Percentiles rank a stretch among this genome's conserved stretches.
Conservation (phyloP, 2,888 invertebrate species). For the Troilus luridus region DNA sequence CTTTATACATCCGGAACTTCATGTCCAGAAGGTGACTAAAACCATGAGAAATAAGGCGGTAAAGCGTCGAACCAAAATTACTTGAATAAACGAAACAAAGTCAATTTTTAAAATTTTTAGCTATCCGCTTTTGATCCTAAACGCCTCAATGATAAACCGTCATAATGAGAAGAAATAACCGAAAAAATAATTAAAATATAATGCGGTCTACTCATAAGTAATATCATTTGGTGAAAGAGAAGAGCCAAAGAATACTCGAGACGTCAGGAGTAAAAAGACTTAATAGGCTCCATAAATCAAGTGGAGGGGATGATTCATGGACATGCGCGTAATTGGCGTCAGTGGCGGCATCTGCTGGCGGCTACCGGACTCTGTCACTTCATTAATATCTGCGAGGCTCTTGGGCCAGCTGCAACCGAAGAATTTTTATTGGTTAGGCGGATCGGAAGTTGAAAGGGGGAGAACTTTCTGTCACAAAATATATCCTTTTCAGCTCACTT, state of each 20-base stretch:
- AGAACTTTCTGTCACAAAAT: no score
- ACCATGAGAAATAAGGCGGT: no score
- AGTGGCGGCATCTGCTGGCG: constrained; percentile 46
- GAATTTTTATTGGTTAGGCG: constrained; percentile 5
- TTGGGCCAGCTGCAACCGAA: background rate
- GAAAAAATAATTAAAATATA: background rate
- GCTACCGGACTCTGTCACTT: constrained; percentile 37
- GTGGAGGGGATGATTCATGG: constrained; percentile 47
- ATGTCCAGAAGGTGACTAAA: no score
- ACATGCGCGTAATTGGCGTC: constrained; percentile 43
- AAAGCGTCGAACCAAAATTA: no score
- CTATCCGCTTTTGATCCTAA: no score
- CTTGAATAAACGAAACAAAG: no score
- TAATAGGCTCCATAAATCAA: constrained; percentile 47
- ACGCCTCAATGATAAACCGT: no score
- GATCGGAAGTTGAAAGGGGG: background rate
- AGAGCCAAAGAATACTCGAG: background rate
- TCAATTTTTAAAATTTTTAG: no score
- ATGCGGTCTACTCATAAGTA: background rate
- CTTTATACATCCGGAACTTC: no score
- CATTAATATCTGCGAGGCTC: background rate
- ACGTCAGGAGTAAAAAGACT: constrained; percentile 25
- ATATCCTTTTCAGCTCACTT: no score
- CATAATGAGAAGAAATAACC: no score
- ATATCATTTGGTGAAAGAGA: background rate